phyloP scores from a whole-genome alignment of 2,797 vertebrate species.

The Acomys russatus region DNA sequence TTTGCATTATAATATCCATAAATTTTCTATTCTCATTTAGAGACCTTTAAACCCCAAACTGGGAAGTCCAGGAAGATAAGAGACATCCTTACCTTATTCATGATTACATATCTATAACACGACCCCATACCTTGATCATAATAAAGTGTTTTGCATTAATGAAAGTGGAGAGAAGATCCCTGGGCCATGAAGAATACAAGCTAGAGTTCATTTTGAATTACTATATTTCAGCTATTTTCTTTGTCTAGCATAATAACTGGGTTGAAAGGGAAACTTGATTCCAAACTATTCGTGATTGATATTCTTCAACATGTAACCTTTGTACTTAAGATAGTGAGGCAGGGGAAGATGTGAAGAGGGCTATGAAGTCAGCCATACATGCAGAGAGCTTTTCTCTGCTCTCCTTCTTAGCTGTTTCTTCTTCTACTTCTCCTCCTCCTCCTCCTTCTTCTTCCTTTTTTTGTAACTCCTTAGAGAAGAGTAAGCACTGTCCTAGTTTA shows the following conservation, averaged over 20 bases:
- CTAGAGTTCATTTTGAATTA: slow-evolving; percentile 7
- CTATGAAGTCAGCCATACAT: accelerated
- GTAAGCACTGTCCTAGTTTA: neutral
- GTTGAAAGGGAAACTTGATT: neutral
- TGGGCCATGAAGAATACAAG: neutral
- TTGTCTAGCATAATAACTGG: neutral
- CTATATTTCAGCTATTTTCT: neutral
- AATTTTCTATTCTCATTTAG: neutral
- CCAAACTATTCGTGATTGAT: neutral
- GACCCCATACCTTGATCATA: neutral
- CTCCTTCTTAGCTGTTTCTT: too few species aligned
- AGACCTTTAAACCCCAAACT: neutral
- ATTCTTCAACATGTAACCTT: neutral
- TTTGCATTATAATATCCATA: neutral
- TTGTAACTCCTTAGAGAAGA: neutral
- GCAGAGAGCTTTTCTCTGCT: neutral
- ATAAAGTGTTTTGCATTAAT: neutral
- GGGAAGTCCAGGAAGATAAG: neutral
- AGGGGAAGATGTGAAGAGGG: neutral
- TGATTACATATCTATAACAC: neutral
- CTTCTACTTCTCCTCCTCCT: neutral
- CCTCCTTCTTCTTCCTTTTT: neutral
- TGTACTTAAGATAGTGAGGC: neutral
- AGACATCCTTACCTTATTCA: neutral
- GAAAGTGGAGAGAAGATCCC: neutral